phyloP scores from a whole-genome alignment of 1,140 invertebrate species.

The Drosophila parabipectinata region DNA sequence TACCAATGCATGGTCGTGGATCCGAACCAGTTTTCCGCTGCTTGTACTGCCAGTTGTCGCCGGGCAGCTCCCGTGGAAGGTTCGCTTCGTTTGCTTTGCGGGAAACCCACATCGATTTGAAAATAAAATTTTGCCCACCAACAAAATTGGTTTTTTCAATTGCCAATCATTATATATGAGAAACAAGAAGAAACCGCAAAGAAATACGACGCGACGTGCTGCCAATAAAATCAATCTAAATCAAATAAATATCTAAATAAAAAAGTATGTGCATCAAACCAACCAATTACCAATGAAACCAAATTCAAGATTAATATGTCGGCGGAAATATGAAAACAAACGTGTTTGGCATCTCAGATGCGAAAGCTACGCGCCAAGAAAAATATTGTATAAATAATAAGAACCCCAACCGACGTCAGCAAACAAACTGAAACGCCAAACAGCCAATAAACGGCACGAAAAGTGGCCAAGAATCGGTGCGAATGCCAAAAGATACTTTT shows the following conservation, averaged over 20 bases:
- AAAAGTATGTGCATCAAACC: conserved; percentile 14
- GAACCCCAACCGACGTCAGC: conserved; percentile 38
- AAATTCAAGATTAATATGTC: conserved; percentile 62
- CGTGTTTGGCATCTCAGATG: conserved; percentile 67
- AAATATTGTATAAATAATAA: conserved; percentile 58
- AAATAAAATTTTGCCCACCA: conserved; percentile 71
- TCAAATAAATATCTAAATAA: conserved; percentile 61
- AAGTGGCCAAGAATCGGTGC: conserved; percentile 40
- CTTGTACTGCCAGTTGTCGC: conserved; percentile 45
- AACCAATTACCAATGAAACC: conserved; percentile 18
- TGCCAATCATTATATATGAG: conserved; percentile 10
- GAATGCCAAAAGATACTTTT: conserved; percentile 68
- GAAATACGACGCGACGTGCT: conserved; percentile 72
- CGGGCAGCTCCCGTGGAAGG: conserved; percentile 65
- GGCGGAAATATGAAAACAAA: conserved; percentile 77
- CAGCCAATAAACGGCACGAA: conserved; percentile 37
- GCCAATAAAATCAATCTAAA: conserved; percentile 37
- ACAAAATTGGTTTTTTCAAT: conserved; percentile 77
- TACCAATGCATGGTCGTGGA: conserved; percentile 24
- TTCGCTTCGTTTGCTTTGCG: conserved; percentile 67
- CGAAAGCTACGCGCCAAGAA: conserved; percentile 62
- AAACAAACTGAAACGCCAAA: conserved; percentile 38
- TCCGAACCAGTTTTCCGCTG: conserved; percentile 48
- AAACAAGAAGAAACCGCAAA: conserved; percentile 40
- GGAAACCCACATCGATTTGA: conserved; percentile 44